Conservation (phyloP, 2,888 invertebrate genomes). For the Teleiodes luculella region DNA sequence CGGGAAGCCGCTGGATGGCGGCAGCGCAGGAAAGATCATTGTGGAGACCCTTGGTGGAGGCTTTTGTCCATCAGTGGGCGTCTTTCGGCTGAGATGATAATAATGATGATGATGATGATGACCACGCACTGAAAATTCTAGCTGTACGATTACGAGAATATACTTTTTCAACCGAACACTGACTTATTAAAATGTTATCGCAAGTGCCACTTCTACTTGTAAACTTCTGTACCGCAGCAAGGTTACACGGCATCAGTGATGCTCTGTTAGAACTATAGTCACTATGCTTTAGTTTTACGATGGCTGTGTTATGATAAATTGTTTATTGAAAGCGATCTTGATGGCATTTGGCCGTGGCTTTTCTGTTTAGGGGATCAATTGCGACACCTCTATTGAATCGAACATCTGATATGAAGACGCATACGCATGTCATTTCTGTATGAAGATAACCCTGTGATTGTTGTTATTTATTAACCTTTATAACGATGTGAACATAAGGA, state of each 20-base stretch:
- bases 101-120: too few relatives aligned
- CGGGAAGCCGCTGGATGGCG: too few relatives aligned
- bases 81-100: too few relatives aligned
- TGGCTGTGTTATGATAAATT: conserved; percentile 44
- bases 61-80: too few relatives aligned
- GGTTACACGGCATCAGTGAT: conserved; percentile 34
- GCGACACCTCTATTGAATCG: conserved; percentile 49
- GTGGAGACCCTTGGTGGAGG: too few relatives aligned
- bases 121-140: too few relatives aligned
- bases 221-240: not conserved
- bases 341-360: conserved; percentile 66
- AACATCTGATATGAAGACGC: conserved; percentile 34
- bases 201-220: not conserved
- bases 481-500: conserved; percentile 10
- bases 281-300: not conserved
- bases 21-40: too few relatives aligned
- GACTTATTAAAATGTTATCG: not conserved
- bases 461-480: conserved; percentile 10
- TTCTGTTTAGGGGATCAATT: conserved; percentile 55
- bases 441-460: conserved; percentile 16
- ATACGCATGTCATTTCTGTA: conserved; percentile 27
- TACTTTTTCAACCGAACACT: too few relatives aligned
- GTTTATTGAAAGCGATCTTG: conserved; percentile 59
- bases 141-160: too few relatives aligned
- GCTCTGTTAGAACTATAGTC: conserved; percentile 44